These are phyloP conservation scores for Acrocephalus kingi DNA, from an alignment of 2,113 vertebrate species.

Conservation along the genomic window DNA sequence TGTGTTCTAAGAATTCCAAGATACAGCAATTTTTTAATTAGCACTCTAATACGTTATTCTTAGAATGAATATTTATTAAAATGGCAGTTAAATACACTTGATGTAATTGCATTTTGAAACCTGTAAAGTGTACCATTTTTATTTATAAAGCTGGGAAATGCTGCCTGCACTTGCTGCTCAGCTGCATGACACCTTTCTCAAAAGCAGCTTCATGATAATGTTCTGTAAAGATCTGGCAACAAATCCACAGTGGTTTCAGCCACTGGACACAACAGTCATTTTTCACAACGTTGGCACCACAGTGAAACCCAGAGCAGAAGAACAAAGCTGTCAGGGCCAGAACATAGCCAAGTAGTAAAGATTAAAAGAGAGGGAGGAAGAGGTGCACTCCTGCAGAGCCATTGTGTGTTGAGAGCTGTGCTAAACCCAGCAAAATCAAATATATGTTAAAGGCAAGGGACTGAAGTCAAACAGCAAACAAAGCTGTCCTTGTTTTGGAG, in stretches of 20 bases:
- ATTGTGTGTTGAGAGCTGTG: not conserved
- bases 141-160: not conserved
- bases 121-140: not conserved
- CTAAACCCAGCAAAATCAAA: not conserved
- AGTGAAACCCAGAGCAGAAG: not conserved
- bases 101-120: not conserved
- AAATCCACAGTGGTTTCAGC: not conserved
- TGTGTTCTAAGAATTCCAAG: not conserved
- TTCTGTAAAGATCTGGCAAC: not conserved
- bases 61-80: not conserved
- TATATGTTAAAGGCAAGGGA: not conserved
- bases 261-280: not conserved
- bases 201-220: not conserved
- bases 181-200: not conserved
- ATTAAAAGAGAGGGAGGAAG: not conserved
- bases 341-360: not conserved
- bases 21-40: not conserved
- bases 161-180: not conserved
- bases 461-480: not conserved
- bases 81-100: not conserved
- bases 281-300: not conserved
- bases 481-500: not conserved
- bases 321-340: not conserved
- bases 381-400: not conserved
- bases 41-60: not conserved